Evolutionary conservation across 2,888 invertebrate genomes (phyloP).

Genomic region (Drosophila meridiana): DNA sequence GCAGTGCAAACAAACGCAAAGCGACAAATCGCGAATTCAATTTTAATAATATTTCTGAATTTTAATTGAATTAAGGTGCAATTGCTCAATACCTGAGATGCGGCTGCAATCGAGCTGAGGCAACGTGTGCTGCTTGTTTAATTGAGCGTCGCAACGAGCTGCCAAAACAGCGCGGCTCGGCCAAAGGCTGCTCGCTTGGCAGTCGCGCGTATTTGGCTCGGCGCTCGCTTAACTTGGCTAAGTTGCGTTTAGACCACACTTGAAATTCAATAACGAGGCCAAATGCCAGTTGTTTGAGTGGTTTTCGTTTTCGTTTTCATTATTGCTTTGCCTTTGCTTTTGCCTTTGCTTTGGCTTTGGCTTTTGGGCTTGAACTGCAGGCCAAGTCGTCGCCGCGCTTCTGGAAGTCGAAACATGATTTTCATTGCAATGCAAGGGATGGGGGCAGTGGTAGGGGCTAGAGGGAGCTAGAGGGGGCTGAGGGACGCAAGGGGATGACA

Average conservation of each 20-base stretch:
- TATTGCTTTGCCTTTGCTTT: not conserved
- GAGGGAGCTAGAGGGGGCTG: not conserved
- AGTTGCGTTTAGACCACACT: conserved; percentile 50
- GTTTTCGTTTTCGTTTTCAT: conserved; percentile 19
- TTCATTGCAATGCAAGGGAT: not conserved
- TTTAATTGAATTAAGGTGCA: not conserved
- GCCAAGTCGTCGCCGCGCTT: conserved; percentile 18
- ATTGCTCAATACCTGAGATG: conserved; percentile 3
- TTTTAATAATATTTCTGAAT: not conserved
- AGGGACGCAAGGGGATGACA: not conserved
- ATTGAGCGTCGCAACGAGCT: conserved; percentile 16
- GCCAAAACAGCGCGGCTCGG: not conserved
- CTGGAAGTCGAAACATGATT: conserved; percentile 15
- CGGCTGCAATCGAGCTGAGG: conserved; percentile 2
- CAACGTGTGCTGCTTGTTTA: conserved; percentile 28
- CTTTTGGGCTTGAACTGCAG: conserved; percentile 36
- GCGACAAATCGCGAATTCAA: not conserved
- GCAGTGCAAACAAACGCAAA: not conserved
- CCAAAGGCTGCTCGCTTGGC: conserved; percentile 10
- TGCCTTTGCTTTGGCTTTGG: conserved; percentile 1
- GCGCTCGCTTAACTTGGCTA: conserved; percentile 17
- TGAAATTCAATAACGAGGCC: conserved; percentile 74
- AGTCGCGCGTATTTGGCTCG: conserved; percentile 26
- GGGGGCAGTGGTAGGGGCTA: not conserved
- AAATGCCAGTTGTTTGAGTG: conserved; percentile 19